Evolutionary conservation across 2,888 invertebrate genomes (phyloP).

Genomic region (Anorthoa munda): DNA sequence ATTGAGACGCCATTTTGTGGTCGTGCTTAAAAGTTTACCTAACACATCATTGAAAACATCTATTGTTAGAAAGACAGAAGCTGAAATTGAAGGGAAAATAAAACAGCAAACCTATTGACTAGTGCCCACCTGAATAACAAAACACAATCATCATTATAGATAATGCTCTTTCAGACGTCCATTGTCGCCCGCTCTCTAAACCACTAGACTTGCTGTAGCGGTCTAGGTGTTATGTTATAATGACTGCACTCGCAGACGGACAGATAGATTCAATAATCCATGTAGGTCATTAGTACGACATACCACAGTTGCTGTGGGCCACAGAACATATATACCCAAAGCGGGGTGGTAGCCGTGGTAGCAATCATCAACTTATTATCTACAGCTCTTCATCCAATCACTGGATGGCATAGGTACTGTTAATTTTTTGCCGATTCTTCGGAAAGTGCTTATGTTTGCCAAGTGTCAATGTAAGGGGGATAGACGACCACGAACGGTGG

Average conservation of each 20-base stretch:
- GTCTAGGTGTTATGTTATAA: background rate
- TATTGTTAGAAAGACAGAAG: no score
- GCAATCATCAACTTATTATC: no score
- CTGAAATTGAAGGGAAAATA: background rate
- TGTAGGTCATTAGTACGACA: constrained; percentile 1
- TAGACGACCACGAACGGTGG: no score
- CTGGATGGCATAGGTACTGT: no score
- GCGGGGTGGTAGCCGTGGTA: no score
- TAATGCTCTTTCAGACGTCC: background rate
- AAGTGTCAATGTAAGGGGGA: no score
- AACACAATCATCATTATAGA: background rate
- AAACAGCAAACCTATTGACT: background rate
- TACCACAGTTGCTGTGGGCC: background rate
- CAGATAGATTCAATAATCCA: background rate
- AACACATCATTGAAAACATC: background rate
- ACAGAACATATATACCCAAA: no score
- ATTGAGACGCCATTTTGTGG: background rate
- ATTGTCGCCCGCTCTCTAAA: background rate
- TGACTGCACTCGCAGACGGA: background rate
- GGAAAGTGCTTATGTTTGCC: no score
- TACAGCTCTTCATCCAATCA: no score
- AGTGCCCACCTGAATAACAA: background rate
- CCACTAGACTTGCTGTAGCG: background rate
- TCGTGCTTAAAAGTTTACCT: background rate
- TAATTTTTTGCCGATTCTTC: no score